Conservation (phyloP, 2,888 invertebrate genomes). For the Sinhomidia bicolor region DNA sequence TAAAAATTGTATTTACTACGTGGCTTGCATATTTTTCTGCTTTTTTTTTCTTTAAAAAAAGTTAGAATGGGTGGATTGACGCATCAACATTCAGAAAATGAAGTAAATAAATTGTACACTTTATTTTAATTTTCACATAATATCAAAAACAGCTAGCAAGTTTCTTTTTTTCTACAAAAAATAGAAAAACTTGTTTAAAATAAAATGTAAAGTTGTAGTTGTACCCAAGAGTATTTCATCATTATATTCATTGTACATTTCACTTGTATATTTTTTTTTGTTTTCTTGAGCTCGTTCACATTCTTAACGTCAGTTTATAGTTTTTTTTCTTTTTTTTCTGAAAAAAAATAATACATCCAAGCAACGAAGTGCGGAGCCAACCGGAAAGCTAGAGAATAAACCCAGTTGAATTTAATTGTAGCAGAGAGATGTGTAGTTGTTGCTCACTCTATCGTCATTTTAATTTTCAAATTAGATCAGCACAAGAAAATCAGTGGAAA, state of each 20-base stretch:
- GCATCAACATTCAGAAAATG: neutral
- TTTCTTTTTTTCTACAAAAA: too few relatives aligned
- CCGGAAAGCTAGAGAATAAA: conserved; percentile 31
- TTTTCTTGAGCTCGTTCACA: neutral
- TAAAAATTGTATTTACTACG: neutral
- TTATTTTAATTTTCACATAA: neutral
- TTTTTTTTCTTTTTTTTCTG: too few relatives aligned
- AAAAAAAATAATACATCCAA: neutral
- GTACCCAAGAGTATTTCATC: neutral
- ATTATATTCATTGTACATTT: too few relatives aligned
- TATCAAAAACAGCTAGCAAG: too few relatives aligned
- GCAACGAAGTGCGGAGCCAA: too few relatives aligned
- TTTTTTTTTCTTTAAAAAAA: neutral
- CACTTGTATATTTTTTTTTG: neutral
- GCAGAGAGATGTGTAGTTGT: neutral
- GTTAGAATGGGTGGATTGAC: neutral
- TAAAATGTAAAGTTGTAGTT: neutral
- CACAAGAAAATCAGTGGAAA: neutral
- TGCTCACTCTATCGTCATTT: conserved; percentile 17
- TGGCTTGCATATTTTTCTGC: neutral
- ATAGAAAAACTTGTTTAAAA: neutral
- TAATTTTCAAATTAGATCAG: conserved; percentile 46
- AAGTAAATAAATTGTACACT: neutral
- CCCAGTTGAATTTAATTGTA: conserved; percentile 40
- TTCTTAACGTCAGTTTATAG: neutral